Base-by-base conservation (phyloP, 2,797 vertebrate species). In the Parotocinclus haroldoi region DNA sequence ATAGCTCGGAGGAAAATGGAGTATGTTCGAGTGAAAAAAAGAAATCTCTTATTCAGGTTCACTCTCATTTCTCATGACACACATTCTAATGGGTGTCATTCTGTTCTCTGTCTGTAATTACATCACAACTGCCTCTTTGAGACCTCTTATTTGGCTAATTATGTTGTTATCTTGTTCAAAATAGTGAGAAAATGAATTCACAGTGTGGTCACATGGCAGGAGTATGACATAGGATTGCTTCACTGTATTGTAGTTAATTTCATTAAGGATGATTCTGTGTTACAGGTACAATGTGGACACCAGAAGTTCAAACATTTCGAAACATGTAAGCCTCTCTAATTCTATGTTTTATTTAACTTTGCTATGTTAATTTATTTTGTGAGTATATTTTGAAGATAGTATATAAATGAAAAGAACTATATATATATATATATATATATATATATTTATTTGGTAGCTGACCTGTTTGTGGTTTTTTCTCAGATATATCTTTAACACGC, bases 281-380 rank as follows among this genome's bases (percentile, higher is more conserved):
- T 68, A 0, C 81, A 99, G 96, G 82, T 99, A 97, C 89, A 97
- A 96, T 53, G 91, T 98, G 73, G 96, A 99, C 82, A 95, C 96
- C 75, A 93, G 93, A 89, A 95, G 91, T 87, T 93, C 92, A 77
- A 98, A 96, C 73, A 85, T 95, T 80, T 94, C 96, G 78, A 99
- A 98, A 86, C 91, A 95, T 62, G 96, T 98, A 87, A 93, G 96
- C 45, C n/a, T 49, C n/a, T 52, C 1, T 14, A 27, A 51, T 36
- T 40, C 0, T 16, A 7, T 53, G n/a, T 49, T 13, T 5, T 50
- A 14, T 61, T 56, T 36, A 11, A 0, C 1, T 48, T 38, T 48
- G 10, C 18, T 12, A 5, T 27, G 27, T 27, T 27, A 27, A 27
- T 27, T 27, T 27, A 27, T 27, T 27, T 27, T 27, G 27, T 27